Evolutionary conservation across 2,113 vertebrate genomes (phyloP), one percentile per base, ranked within the genome.

Genomic region (Rhynchopsitta pachyrhyncha): DNA sequence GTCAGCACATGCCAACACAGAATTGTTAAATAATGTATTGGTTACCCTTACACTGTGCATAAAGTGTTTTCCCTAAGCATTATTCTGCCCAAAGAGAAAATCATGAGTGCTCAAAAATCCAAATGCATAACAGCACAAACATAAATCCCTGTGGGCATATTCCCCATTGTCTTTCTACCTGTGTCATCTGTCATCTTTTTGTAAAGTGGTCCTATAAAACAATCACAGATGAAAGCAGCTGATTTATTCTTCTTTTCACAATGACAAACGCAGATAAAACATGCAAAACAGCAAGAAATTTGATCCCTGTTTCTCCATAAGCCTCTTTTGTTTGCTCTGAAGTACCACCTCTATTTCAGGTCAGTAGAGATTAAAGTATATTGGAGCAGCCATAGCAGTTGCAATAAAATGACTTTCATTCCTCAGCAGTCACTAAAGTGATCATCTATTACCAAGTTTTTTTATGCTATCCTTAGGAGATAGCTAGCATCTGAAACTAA

Each of bases 21-120:
- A 82, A 60, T 66, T 82, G 44, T 84, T 96, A 94, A 97, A 96
- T 95, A 92, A 92, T 96, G 37, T 28, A 94, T 80, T 88, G 35
- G 49, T 71, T 94, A 93, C 79, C 79, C 50, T 86, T 76, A 75
- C 39, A 28, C 7, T 60, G 73, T 71, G 41, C 68, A 37, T 86
- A n/a, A 69, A 73, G 44, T 75, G 52, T 73, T 73, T 87, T 84
- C 55, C 60, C 44, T 92, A 87, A 88, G 75, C 46, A 82, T 57
- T 18, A 4, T 82, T 87, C 35, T 92, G 64, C 88, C 77, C 92
- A 85, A 78, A 84, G 81, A 75, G 77, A 86, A 88, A 93, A 86
- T 63, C 55, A 71, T 22, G 39, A 83, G 42, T 55, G n/a, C 89
- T 90, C 70, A 73, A 76, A 86, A 75, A 35, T 2, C 7, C 53